Evolutionary conservation across 1,140 invertebrate genomes (phyloP).

Genomic region (Platyscapa corneri): DNA sequence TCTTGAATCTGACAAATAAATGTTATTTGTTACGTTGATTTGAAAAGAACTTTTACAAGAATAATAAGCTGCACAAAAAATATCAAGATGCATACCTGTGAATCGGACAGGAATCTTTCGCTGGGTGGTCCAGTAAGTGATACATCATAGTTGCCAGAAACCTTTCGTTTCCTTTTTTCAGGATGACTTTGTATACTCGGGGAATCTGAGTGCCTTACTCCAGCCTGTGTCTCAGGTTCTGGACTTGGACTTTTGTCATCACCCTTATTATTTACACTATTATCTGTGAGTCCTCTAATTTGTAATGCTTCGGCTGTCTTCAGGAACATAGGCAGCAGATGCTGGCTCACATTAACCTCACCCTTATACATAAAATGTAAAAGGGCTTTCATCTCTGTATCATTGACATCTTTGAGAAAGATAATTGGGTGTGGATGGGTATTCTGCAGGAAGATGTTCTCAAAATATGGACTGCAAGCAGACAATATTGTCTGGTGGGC

Average conservation of each 20-base stretch:
- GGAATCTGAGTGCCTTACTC: conserved; percentile 65
- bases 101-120: conserved; percentile 79
- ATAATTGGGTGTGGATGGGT: conserved; percentile 93
- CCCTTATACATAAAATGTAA: conserved; percentile 94
- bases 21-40: neutral
- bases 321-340: conserved; percentile 89
- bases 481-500: conserved; percentile 95
- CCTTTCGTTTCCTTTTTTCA: conserved; percentile 82
- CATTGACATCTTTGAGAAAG: conserved; percentile 91
- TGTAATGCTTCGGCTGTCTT: conserved; percentile 93
- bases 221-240: conserved; percentile 66
- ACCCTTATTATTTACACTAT: conserved; percentile 77
- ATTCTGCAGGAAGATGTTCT: conserved; percentile 93
- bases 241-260: conserved; percentile 69
- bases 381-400: conserved; percentile 89
- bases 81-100: conserved; percentile 74
- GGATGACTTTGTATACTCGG: conserved; percentile 70
- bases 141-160: conserved; percentile 81
- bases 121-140: conserved; percentile 79
- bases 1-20: no score
- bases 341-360: conserved; percentile 91
- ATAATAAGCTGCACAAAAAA: neutral
- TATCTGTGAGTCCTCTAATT: conserved; percentile 91
- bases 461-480: conserved; percentile 95
- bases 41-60: neutral